Evolutionary conservation across 2,113 vertebrate species (phyloP), one percentile per base, ranked within the genome.

Genomic region (Strix aluco): DNA sequence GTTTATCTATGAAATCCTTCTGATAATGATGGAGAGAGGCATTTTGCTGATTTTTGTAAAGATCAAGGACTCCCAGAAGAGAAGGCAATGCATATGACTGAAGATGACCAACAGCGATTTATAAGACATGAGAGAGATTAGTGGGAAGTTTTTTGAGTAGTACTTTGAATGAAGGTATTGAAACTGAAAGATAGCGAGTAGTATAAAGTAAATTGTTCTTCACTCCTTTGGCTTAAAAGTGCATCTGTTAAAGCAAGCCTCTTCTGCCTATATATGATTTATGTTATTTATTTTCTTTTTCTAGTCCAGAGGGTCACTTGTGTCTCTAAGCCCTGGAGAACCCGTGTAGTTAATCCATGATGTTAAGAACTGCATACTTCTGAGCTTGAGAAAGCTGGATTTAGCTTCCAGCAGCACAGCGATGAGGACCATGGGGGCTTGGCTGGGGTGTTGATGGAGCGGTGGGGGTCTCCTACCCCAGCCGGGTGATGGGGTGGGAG

Each of bases 381-480:
- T 79, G 62, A 58, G n/a, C n/a, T 71, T 3, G 17, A 25, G 61
- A 71, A 82, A 66, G 74, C 44, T 40, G 66, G 79, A 36, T 95
- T 94, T 74, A 65, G 13, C 61, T 71, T 79, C 27, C 47, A 46
- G 40, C 44, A 57, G 20, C 36, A 22, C 22, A 47, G 29, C 1
- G 2, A 7, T 26, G 75, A 63, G 83, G 42, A 13, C 46, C 18
- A 10, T 0, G 0, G 20, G 29, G 15, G 9, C 20, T 70, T 30
- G 5, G 7, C 1, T 0, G 9, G 15, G 23, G 14, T 32, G 19
- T 2, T 57, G 47, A 34, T 1, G 0, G 46, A 16, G 77, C 9
- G 0, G 36, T 23, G 52, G 14, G 6, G 14, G 21, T 55, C 44
- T 72, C 22, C 10, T 44, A 22, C 21, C 52, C 47, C 36, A 38